A percentile compares a stretch with the other conserved stretches of the same genome.
These are phyloP conservation scores for Balearica regulorum DNA, from an alignment of 2,797 vertebrate genomes.

Conservation along the genomic window DNA sequence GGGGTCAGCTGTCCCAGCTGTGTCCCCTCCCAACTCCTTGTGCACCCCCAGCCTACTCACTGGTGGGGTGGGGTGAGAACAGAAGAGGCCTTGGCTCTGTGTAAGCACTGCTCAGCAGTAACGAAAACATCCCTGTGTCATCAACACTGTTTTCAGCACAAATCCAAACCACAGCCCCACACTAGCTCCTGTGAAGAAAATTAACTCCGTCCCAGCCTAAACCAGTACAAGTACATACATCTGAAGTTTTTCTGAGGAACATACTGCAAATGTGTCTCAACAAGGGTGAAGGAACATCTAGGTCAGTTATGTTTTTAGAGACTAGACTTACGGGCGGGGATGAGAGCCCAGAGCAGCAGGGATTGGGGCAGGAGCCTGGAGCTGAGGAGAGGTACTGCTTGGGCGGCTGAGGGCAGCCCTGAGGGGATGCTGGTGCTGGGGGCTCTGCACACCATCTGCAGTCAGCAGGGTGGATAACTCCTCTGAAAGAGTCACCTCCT, in stretches of 20 bases:
- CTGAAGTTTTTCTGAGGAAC: background rate
- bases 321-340: rapidly evolving
- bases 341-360: background rate
- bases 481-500: background rate
- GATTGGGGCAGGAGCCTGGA: background rate
- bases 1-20: too few species aligned
- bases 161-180: too few species aligned
- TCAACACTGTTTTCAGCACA: too few species aligned
- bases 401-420: background rate
- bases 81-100: too few species aligned
- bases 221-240: too few species aligned
- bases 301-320: background rate
- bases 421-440: background rate
- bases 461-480: background rate
- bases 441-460: rapidly evolving
- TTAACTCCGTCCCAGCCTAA: too few species aligned
- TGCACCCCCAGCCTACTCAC: too few species aligned
- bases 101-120: too few species aligned
- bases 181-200: too few species aligned
- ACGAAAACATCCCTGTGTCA: too few species aligned
- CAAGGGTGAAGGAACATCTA: background rate
- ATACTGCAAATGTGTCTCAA: background rate
- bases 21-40: too few species aligned
- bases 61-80: too few species aligned
- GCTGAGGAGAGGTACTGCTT: background rate